Evolutionary conservation across 2,113 vertebrate genomes (phyloP).

Genomic region (mouse (Mus musculus)): GRCm39 chr15:27460001-27460500

Average conservation of each 20-base stretch:
- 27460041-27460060: no score
- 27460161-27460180: no score
- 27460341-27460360: background rate
- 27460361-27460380: background rate
- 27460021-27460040: no score
- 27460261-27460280: background rate
- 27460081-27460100: no score
- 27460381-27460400: background rate
- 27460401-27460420: background rate
- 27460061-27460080: no score
- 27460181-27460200: no score
- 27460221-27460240: no score
- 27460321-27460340: background rate
- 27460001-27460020: no score
- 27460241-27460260: background rate
- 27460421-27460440: background rate
- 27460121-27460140: no score
- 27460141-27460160: no score
- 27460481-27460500: background rate
- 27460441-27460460: background rate
- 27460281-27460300: background rate
- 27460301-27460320: background rate
- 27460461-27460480: background rate
- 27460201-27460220: no score
- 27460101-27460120: no score